A percentile compares a stretch with the other conserved stretches of the same genome.
phyloP scores from a whole-genome alignment of 2,888 invertebrate genomes.

The Beris chalybata region DNA sequence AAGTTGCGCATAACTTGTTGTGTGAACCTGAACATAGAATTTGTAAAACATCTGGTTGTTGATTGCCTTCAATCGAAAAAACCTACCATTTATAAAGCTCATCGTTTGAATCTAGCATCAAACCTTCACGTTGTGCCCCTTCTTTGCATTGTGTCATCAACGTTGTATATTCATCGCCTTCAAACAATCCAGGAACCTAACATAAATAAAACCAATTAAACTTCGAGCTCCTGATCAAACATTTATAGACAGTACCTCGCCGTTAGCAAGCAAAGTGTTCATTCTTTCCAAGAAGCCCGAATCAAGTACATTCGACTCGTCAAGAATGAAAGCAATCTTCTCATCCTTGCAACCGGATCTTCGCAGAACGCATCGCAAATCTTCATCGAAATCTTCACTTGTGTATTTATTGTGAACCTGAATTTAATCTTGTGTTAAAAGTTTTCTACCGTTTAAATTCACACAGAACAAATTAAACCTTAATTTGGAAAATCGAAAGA shows the following conservation, averaged over 20 bases:
- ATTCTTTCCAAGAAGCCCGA: conserved; percentile 98
- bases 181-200: conserved; percentile 85
- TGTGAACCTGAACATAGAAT: conserved; percentile 68
- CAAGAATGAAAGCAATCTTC: conserved; percentile 98
- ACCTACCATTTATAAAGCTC: conserved; percentile 94
- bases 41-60: conserved; percentile 40
- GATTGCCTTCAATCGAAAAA: too few species aligned
- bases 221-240: conserved; percentile 37
- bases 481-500: conserved; percentile 97
- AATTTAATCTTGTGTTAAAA: conserved; percentile 40
- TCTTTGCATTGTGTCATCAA: conserved; percentile 99
- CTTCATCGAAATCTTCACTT: conserved; percentile 98
- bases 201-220: not conserved
- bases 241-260: conserved; percentile 64
- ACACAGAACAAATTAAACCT: conserved; percentile 62
- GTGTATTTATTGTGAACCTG: conserved; percentile 98
- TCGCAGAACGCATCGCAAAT: conserved; percentile 84
- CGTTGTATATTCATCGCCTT: conserved; percentile 97
- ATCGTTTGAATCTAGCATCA: conserved; percentile 98
- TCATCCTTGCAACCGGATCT: conserved; percentile 93
- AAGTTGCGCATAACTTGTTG: conserved; percentile 98
- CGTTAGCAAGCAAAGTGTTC: conserved; percentile 98
- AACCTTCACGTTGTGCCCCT: conserved; percentile 95
- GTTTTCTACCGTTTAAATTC: not conserved
- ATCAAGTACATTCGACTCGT: conserved; percentile 98